These are phyloP conservation scores for Monodelphis domestica DNA, from an alignment of 2,797 vertebrate species.

Conservation along the genomic window DNA sequence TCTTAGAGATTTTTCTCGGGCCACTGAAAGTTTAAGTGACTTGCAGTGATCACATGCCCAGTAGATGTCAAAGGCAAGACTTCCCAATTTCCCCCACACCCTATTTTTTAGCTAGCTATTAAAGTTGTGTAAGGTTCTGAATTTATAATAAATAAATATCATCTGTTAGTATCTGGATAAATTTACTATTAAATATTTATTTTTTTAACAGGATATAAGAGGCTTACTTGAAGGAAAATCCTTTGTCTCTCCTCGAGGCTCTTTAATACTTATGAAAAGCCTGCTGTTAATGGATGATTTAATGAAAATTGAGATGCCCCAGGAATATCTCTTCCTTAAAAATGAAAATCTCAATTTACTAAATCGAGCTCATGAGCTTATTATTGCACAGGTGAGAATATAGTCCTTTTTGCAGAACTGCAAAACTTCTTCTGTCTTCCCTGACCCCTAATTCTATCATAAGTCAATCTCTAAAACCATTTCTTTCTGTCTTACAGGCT, in stretches of 20 bases:
- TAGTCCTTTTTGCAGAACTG: slow-evolving; percentile 6
- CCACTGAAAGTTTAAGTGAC: neutral
- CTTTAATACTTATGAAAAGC: slow-evolving; percentile 84
- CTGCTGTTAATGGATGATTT: slow-evolving; percentile 85
- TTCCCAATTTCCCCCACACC: neutral
- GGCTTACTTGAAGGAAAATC: slow-evolving; percentile 81
- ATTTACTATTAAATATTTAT: neutral
- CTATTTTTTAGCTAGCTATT: neutral
- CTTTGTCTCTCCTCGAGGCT: slow-evolving; percentile 83
- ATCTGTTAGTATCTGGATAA: slow-evolving; percentile 25
- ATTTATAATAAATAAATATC: neutral
- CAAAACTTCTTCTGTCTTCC: slow-evolving; percentile 27
- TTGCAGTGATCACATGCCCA: neutral
- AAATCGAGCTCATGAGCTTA: slow-evolving; percentile 81
- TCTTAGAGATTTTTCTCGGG: neutral
- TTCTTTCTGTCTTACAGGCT: slow-evolving; percentile 84
- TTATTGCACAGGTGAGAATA: slow-evolving; percentile 84
- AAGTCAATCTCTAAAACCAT: slow-evolving; percentile 27
- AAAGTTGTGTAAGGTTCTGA: neutral
- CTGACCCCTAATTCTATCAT: neutral
- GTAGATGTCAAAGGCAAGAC: neutral
- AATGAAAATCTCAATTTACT: slow-evolving; percentile 78
- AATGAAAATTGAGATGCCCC: slow-evolving; percentile 73
- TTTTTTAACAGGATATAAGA: slow-evolving; percentile 84
- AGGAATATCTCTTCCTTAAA: slow-evolving; percentile 72